Percentiles rank a stretch among this genome's conserved stretches.
Conservation (phyloP, 2,888 invertebrate species). For the Melanargia galathea region DNA sequence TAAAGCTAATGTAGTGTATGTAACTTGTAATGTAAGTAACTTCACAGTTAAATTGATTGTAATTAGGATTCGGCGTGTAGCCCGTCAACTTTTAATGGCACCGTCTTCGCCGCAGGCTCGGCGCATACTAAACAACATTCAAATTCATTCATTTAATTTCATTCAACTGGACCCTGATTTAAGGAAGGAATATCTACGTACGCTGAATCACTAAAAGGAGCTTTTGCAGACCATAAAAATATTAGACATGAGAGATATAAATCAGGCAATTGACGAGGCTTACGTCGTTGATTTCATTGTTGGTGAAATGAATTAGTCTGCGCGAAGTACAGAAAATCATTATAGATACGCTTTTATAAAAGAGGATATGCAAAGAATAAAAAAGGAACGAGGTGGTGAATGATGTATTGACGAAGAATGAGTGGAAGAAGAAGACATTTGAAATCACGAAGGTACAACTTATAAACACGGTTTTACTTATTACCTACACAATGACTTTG, state of each 20-base stretch:
- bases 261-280: neutral
- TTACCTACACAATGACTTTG: no score
- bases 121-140: constrained; percentile 43
- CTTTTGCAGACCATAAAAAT: constrained; percentile 10
- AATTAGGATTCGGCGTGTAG: constrained; percentile 32
- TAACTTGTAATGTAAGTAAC: neutral
- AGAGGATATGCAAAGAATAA: no score
- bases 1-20: no score
- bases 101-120: constrained; percentile 34
- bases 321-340: no score
- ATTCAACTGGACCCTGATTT: constrained; percentile 33
- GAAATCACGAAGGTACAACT: no score
- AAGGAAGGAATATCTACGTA: constrained; percentile 35
- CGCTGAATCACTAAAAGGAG: constrained; percentile 22
- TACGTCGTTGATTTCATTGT: neutral
- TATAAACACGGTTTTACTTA: no score
- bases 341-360: no score
- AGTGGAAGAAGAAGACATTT: no score
- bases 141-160: constrained; percentile 42
- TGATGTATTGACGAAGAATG: no score
- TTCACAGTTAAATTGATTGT: constrained; percentile 24
- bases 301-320: no score
- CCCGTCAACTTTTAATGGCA: constrained; percentile 42
- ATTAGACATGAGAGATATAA: neutral
- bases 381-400: no score